Base-by-base conservation (phyloP, 2,797 vertebrate genomes). In the Mormyrus proboscirostris region DNA sequence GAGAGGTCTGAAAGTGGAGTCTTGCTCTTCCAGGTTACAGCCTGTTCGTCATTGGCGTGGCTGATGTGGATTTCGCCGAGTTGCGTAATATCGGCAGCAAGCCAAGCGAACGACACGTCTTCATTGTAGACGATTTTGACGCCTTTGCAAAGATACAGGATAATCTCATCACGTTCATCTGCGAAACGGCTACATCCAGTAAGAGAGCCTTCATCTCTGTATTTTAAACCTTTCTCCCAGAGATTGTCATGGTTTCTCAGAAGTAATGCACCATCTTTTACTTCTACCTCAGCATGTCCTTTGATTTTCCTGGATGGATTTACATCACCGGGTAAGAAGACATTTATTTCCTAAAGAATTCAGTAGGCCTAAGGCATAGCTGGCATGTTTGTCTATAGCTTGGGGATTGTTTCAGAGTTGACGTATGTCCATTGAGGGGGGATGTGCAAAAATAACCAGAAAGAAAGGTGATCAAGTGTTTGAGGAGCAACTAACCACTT, bases 101-200 rank as follows among this genome's bases (percentile, higher is more conserved):
- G 88, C 99, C 99, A 88, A 98, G 97, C 0, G 98, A 99, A 14
- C 97, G 98, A 76, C 98, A 99, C 0, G 97, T 99, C 86, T 99
- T 99, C 90, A 97, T 99, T 76, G 98, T 99, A 4, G 98, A 99
- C 57, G 97, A 99, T 93, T 99, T 99, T 8, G 98, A 99, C 22
- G 98, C 97, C 59, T 99, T 99, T 90, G 96, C 95, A 92, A 99
- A 99, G 95, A 99, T 99, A 92, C 97, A 99, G 92, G 98, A 99
- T 93, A 99, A 99, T 93, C 96, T 99, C 9, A 97, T 99, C 94
- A 99, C 98, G 2, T 99, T 99, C 94, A 98, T 99, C 92, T 99
- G 99, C 91, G 99, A 99, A 96, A 99, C 99, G 3, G 99, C 98
- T 93, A 99, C 98, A 91, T 99, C 99, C 93, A 97, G 98, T 99